Conservation (phyloP, 2,113 vertebrate genomes). For the Tetrao urogallus region DNA sequence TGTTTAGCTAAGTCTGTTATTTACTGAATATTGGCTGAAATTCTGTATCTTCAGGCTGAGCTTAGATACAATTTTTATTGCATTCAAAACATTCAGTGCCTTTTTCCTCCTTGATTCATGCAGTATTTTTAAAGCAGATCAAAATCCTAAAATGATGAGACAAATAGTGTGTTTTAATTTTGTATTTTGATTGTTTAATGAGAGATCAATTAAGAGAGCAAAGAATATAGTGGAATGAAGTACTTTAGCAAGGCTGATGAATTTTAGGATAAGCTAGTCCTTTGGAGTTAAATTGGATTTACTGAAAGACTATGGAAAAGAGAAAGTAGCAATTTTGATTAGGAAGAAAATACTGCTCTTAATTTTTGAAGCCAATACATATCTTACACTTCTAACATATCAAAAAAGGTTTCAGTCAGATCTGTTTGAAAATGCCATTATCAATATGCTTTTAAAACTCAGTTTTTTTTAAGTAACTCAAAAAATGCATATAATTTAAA, state of each 20-base stretch:
- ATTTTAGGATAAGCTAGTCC: neutral
- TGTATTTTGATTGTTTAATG: neutral
- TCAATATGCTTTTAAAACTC: neutral
- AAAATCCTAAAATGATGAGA: neutral
- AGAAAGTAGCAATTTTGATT: neutral
- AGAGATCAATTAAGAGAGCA: neutral
- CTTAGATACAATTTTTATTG: neutral
- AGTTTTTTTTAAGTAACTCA: neutral
- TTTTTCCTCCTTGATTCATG: neutral
- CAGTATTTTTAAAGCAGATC: neutral
- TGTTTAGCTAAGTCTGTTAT: neutral
- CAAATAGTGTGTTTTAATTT: neutral
- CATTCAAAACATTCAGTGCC: neutral
- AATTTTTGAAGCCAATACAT: neutral
- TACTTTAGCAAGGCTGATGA: neutral
- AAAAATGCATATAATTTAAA: neutral
- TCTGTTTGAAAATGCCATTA: rapidly evolving
- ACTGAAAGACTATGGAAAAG: neutral
- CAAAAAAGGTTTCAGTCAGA: rapidly evolving
- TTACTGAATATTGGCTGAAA: neutral
- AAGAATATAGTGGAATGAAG: neutral
- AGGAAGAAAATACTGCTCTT: neutral
- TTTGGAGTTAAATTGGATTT: neutral
- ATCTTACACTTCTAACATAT: rapidly evolving
- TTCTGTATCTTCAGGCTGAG: neutral